Base-by-base conservation (phyloP, 1,140 invertebrate species). In the Euwallacea similis region DNA sequence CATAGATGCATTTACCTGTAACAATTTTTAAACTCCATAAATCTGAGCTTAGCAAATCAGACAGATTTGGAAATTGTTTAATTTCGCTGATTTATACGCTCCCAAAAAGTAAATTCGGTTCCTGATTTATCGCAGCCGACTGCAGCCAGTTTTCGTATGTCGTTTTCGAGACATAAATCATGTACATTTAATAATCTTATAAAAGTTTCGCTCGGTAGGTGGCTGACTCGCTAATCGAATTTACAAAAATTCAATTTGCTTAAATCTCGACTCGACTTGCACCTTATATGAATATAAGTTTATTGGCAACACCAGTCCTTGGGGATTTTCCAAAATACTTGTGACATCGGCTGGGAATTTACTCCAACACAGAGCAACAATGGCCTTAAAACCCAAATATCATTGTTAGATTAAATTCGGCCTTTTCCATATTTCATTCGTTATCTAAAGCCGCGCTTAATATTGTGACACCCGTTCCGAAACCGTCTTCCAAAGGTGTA, bases 151-250 rank as follows among this genome's bases (percentile, higher is more conserved):
- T 61, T 58, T 58, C 55, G 55, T 58, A 58, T 33, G 55, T 58
- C 55, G 55, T 58, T 33, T 58, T 43, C 59, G 42, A 43, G 33
- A 42, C 61, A 21, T 63, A 63, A 63, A 63, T 63, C 61, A 63
- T 63, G 43, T 46, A 63, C 61, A 47, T 63, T 63, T 63, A 63
- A 63, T 63, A 63, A 63, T 63, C 61, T 63, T 63, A 63, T 63
- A 63, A 63, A 63, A 63, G 61, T 63, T 63, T 63, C 13, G 61
- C 61, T 63, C 61, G n/a, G 61, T 63, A 63, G 61, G 61, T 63
- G 61, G 61, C 42, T 44, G 61, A 21, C 61, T 11, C 42, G 61
- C 61, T 63, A 63, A 63, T 63, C 61, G 61, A 63, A 63, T 63
- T 63, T 63, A 47, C 43, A 44, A 47, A 63, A 63, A 63, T 46